Evolutionary conservation across 2,888 invertebrate genomes (phyloP).

Genomic region (Xestia c-nigrum): DNA sequence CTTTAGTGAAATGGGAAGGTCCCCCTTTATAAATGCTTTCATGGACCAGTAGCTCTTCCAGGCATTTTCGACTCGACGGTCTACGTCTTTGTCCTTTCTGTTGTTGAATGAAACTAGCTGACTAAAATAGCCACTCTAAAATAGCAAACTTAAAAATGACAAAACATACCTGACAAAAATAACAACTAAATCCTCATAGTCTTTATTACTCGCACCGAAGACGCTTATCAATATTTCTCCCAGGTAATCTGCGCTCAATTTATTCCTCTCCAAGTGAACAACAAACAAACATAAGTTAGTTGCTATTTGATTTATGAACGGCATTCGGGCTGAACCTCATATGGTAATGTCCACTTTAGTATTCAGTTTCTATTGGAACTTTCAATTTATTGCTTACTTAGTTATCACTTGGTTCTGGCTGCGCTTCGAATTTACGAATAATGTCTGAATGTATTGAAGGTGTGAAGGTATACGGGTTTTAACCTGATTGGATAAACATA

Average conservation of each 20-base stretch:
- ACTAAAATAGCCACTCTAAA: too few species aligned
- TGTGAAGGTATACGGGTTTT: not conserved
- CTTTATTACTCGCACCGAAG: not conserved
- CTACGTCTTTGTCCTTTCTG: too few species aligned
- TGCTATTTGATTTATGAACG: constrained; percentile 63
- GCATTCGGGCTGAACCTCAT: constrained; percentile 42
- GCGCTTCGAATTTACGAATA: constrained; percentile 4
- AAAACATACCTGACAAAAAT: not conserved
- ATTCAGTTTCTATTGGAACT: constrained; percentile 62
- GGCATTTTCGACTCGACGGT: too few species aligned
- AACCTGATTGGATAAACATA: not conserved
- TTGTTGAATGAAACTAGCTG: too few species aligned
- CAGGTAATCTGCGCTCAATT: constrained; percentile 38
- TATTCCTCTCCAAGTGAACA: constrained; percentile 32
- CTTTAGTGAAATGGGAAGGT: too few species aligned
- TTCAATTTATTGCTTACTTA: constrained; percentile 60
- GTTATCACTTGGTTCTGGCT: constrained; percentile 18
- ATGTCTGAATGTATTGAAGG: constrained; percentile 9
- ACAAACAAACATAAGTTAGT: constrained; percentile 57
- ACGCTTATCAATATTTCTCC: constrained; percentile 18
- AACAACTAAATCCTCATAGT: not conserved
- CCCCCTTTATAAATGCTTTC: too few species aligned
- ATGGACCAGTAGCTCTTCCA: too few species aligned
- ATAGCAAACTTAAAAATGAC: not conserved
- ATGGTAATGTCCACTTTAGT: constrained; percentile 60